Evolutionary conservation across 2,888 invertebrate species (phyloP).

Genomic region (Unio delphinus): DNA sequence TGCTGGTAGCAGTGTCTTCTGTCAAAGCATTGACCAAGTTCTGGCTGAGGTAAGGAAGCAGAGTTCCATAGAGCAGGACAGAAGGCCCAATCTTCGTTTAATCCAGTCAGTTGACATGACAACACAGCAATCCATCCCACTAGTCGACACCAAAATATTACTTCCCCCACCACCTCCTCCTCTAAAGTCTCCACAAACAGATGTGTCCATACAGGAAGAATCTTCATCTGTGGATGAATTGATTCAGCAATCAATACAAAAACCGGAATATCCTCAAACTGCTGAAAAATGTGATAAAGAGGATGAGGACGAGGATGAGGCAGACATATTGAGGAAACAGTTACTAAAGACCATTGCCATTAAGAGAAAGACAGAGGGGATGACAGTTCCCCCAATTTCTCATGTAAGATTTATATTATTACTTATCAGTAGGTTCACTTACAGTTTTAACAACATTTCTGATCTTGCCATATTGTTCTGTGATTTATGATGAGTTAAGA

Average conservation of each 20-base stretch:
- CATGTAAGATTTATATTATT: not conserved
- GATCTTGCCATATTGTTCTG: no score
- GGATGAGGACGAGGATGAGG: constrained; percentile 50
- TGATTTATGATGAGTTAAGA: no score
- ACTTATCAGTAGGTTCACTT: not conserved
- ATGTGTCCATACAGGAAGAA: constrained; percentile 1
- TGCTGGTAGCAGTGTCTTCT: no score
- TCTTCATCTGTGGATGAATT: no score
- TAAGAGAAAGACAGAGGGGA: not conserved
- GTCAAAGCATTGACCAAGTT: not conserved
- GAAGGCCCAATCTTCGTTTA: no score
- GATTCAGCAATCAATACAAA: not conserved
- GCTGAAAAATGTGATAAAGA: constrained; percentile 16
- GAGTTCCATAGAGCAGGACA: not conserved
- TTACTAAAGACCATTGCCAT: constrained; percentile 48
- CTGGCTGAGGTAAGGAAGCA: not conserved
- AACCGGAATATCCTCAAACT: not conserved
- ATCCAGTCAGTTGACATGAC: not conserved
- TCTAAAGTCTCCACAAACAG: constrained; percentile 2
- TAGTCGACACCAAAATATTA: not conserved
- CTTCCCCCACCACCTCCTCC: constrained; percentile 7
- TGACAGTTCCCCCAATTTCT: constrained; percentile 13
- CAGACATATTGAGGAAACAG: constrained; percentile 48
- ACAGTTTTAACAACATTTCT: no score
- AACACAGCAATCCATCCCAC: constrained; percentile 5